A percentile compares a stretch with the other conserved stretches of the same genome.
These are phyloP conservation scores for Tortricodes alternella DNA, from an alignment of 2,888 invertebrate genomes.

Conservation along the genomic window DNA sequence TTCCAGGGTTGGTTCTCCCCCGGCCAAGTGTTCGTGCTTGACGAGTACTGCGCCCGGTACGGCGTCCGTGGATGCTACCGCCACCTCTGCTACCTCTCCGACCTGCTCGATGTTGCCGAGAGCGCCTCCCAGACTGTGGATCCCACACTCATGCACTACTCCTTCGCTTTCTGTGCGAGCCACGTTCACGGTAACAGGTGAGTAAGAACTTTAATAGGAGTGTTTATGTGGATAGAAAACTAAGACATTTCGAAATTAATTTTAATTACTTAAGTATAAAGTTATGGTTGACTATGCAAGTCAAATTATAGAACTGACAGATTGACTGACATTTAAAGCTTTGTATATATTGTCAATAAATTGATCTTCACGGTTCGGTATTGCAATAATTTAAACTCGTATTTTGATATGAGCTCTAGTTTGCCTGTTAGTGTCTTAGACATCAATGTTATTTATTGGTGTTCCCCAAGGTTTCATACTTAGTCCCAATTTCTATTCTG, in stretches of 20 bases:
- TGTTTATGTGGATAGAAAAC: no score
- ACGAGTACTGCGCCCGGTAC: constrained; percentile 98
- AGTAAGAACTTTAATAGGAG: constrained; percentile 49
- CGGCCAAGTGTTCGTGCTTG: constrained; percentile 98
- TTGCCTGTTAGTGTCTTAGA: constrained; percentile 35
- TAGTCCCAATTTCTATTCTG: constrained; percentile 42
- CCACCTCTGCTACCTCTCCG: constrained; percentile 97
- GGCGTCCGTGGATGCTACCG: constrained; percentile 98
- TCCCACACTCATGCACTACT: constrained; percentile 99
- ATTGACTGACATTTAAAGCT: no score
- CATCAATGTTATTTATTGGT: constrained; percentile 48
- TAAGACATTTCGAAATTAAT: no score
- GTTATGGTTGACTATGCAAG: no score
- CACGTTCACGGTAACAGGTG: constrained; percentile 99
- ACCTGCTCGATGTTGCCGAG: constrained; percentile 97
- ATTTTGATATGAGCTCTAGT: neutral
- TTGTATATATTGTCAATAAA: no score
- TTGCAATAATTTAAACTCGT: neutral
- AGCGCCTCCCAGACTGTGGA: constrained; percentile 96
- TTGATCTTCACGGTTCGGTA: no score
- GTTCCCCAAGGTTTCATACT: constrained; percentile 50
- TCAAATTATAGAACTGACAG: no score
- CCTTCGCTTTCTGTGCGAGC: constrained; percentile 99
- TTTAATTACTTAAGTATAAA: no score
- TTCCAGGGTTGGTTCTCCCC: constrained; percentile 99